Evolutionary conservation across 2,888 invertebrate species (phyloP).

Genomic region (Nephrotoma flavescens): DNA sequence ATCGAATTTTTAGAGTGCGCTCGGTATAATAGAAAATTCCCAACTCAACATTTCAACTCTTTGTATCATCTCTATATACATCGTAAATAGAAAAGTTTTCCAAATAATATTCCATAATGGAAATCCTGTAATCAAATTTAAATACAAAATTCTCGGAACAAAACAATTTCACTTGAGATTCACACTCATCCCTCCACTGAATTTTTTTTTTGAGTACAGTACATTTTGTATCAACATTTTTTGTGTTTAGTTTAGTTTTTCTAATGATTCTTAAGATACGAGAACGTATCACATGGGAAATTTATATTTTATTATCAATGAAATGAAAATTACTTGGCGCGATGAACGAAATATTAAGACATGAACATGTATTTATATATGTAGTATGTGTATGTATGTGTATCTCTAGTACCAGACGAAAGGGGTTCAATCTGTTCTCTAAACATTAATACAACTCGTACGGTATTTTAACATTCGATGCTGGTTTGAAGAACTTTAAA

Average conservation of each 20-base stretch:
- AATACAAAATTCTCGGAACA: not conserved
- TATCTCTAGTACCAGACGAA: not conserved
- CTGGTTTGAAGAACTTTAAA: not conserved
- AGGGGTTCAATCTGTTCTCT: not conserved
- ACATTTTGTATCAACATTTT: not conserved
- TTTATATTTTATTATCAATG: not conserved
- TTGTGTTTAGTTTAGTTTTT: not conserved
- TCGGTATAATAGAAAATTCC: not conserved
- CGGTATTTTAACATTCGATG: not conserved
- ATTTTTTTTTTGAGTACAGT: too few relatives aligned
- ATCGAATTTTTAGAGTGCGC: not conserved
- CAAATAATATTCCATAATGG: not conserved
- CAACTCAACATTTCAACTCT: not conserved
- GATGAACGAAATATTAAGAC: not conserved
- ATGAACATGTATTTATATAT: not conserved
- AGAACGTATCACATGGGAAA: not conserved
- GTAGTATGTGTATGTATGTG: not conserved
- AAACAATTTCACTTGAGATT: too few relatives aligned
- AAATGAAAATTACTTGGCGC: not conserved
- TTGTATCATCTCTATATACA: not conserved
- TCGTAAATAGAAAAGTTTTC: not conserved
- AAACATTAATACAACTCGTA: not conserved
- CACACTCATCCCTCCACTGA: too few relatives aligned
- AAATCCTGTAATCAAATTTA: not conserved
- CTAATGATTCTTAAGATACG: not conserved